Evolutionary conservation across 2,888 invertebrate species (phyloP).

Genomic region (Drosophila incognita): DNA sequence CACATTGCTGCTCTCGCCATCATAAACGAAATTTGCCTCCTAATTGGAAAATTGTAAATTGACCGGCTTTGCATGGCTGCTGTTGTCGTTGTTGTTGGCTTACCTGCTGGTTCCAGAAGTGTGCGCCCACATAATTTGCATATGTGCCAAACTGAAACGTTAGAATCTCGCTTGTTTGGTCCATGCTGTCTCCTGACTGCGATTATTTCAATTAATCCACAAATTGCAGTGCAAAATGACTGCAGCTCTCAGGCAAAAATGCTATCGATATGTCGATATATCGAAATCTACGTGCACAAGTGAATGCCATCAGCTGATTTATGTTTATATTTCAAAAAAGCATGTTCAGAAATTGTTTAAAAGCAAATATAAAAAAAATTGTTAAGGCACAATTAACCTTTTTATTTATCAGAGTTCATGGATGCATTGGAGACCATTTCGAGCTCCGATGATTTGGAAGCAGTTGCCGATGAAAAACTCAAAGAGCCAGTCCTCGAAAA

Average conservation of each 20-base stretch:
- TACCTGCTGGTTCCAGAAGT: constrained; percentile 97
- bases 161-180: constrained; percentile 88
- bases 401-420: constrained; percentile 41
- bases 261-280: constrained; percentile 14
- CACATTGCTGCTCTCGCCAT: constrained; percentile 7
- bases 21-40: constrained; percentile 66
- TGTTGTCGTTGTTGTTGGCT: constrained; percentile 21
- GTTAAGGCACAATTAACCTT: not conserved
- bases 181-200: constrained; percentile 38
- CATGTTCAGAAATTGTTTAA: not conserved
- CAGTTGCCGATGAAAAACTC: not conserved
- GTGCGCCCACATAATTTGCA: constrained; percentile 95
- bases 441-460: constrained; percentile 63
- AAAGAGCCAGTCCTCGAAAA: not conserved
- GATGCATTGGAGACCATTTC: constrained; percentile 68
- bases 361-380: not conserved
- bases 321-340: not conserved
- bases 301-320: constrained; percentile 23
- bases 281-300: constrained; percentile 15
- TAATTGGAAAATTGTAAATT: constrained; percentile 22
- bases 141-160: constrained; percentile 96
- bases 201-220: constrained; percentile 10
- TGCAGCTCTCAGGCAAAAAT: not conserved
- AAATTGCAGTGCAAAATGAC: constrained; percentile 1
- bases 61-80: not conserved